Evolutionary conservation across 2,113 vertebrate species (phyloP), one percentile per base, ranked within the genome.

Genomic region (Jaculus jaculus): DNA sequence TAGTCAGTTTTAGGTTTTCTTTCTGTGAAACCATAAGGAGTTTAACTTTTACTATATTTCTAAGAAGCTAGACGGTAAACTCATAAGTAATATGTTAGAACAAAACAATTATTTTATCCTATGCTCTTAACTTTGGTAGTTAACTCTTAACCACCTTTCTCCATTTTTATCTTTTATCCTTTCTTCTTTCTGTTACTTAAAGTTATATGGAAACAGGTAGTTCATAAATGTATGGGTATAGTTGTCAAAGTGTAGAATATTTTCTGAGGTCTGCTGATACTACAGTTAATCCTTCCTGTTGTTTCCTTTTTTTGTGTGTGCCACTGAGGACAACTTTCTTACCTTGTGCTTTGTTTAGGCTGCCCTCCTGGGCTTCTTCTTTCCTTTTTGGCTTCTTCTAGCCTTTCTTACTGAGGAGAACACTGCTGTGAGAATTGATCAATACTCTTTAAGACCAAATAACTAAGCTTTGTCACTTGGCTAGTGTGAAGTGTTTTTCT

Each of bases 21-120:
- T 2, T 72, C 21, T 75, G 17, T 24, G 77, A 89, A 87, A 78
- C 20, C 26, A 72, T 73, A 28, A 77, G 34, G 7, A 83, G 13
- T 87, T 95, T 72, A 80, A 71, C 2, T 86, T 89, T 69, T 61
- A 63, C 73, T 91, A 20, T 78, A 63, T 82, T 91, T 92, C 87
- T 95, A 93, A 71, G 30, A 85, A 89, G 24, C 30, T 92, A 11
- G 10, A 89, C 84, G 47, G 73, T 92, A 80, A 77, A 78, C n/a
- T 84, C 81, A 24, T 7, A 87, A 78, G 89, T 65, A 68, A 39
- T 73, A 54, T 24, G 0, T 78, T 86, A 79, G 15, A 86, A 84
- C 42, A 80, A 84, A n/a, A 47, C 4, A 71, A 66, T 47, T 71
- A 47, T 93, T 87, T 85, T 73, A 28, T 93, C 87, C 26, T 65